Evolutionary conservation across 2,797 vertebrate species (phyloP).

Genomic region (Sciurus carolinensis): DNA sequence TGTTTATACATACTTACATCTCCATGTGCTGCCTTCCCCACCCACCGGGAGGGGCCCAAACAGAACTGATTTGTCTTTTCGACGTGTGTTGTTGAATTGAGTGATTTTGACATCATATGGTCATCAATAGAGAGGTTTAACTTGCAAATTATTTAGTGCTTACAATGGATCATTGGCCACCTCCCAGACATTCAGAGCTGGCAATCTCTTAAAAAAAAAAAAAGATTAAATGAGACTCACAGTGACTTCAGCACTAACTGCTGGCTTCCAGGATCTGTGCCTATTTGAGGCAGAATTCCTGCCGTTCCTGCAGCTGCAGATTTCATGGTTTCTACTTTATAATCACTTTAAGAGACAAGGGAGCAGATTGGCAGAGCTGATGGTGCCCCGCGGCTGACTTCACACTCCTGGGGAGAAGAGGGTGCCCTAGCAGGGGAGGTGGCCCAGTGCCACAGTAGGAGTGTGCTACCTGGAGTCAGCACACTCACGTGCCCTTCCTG

Average conservation of each 20-base stretch:
- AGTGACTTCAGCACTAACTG: conserved; percentile 77
- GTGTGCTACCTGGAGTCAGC: neutral
- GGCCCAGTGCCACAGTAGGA: neutral
- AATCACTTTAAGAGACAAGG: conserved; percentile 76
- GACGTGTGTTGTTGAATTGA: conserved; percentile 52
- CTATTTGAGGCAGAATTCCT: conserved; percentile 77
- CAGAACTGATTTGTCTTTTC: conserved; percentile 83
- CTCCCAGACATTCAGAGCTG: conserved; percentile 74
- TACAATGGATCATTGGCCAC: conserved; percentile 69
- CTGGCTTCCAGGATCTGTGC: conserved; percentile 75
- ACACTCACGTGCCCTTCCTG: neutral
- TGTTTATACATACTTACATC: conserved; percentile 52
- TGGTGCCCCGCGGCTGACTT: conserved; percentile 66
- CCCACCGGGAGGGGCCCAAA: conserved; percentile 76
- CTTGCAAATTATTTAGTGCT: conserved; percentile 82
- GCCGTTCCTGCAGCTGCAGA: conserved; percentile 72
- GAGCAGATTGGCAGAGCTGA: conserved; percentile 65
- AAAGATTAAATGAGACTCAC: conserved; percentile 71
- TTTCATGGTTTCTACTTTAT: conserved; percentile 76
- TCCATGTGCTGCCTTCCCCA: conserved; percentile 71
- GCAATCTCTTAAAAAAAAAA: conserved; percentile 64
- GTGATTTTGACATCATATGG: conserved; percentile 81
- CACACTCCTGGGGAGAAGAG: conserved; percentile 24
- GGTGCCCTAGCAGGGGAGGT: neutral
- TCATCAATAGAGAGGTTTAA: conserved; percentile 60